Conservation (phyloP, 2,888 invertebrate species). For the Eudiplozoon nipponicum region DNA sequence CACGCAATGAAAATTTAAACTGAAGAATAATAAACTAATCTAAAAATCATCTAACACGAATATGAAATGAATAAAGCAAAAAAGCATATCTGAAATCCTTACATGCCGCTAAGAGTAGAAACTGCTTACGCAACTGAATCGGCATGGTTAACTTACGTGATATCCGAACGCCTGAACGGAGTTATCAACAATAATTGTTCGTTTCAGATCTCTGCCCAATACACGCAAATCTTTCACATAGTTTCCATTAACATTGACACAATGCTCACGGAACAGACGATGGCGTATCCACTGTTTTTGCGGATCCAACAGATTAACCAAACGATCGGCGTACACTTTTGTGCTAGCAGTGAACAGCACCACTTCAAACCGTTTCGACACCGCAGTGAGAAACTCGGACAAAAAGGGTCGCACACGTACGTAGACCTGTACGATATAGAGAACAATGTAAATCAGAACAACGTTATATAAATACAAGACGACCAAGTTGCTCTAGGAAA, state of each 20-base stretch:
- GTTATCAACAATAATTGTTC: slow-evolving; percentile 54
- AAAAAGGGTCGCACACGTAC: slow-evolving; percentile 41
- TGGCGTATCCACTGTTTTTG: slow-evolving; percentile 47
- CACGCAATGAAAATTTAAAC: too few relatives aligned
- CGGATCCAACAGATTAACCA: slow-evolving; percentile 61
- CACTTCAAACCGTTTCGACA: slow-evolving; percentile 55
- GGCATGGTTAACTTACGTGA: slow-evolving; percentile 32
- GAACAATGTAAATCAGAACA: not conserved
- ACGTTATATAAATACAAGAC: not conserved
- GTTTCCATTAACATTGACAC: slow-evolving; percentile 67
- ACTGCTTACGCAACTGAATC: not conserved
- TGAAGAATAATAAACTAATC: too few relatives aligned
- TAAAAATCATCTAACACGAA: too few relatives aligned
- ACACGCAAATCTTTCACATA: slow-evolving; percentile 77
- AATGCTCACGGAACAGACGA: slow-evolving; percentile 68
- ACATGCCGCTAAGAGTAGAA: not conserved
- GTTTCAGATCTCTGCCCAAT: slow-evolving; percentile 55
- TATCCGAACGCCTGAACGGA: slow-evolving; percentile 69
- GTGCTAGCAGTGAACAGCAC: slow-evolving; percentile 79
- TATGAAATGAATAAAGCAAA: too few relatives aligned
- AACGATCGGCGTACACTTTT: slow-evolving; percentile 63
- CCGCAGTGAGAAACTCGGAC: slow-evolving; percentile 56
- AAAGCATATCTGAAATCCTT: too few relatives aligned
- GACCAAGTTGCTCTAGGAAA: not conserved
- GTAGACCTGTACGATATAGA: slow-evolving; percentile 3